Conservation (phyloP, 2,113 vertebrate species). For the Entosphenus tridentatus region DNA sequence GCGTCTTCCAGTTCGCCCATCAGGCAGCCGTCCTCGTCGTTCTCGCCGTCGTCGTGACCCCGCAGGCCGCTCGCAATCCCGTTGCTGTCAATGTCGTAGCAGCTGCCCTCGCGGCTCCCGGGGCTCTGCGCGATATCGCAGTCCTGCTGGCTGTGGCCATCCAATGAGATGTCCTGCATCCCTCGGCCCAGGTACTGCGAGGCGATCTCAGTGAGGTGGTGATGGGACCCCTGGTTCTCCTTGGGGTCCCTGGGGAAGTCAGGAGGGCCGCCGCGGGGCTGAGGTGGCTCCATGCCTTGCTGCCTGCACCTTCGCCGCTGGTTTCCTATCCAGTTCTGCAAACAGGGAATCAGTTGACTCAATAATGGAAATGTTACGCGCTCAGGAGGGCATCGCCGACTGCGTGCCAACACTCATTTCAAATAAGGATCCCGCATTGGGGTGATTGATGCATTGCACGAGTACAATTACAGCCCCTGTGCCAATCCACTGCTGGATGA, state of each 20-base stretch:
- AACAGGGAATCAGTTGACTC: conserved; percentile 13
- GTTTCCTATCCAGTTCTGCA: conserved; percentile 97
- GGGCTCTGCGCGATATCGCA: background rate
- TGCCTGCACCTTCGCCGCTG: conserved; percentile 86
- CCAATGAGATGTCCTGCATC: background rate
- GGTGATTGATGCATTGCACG: background rate
- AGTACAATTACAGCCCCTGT: background rate
- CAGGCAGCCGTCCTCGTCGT: background rate
- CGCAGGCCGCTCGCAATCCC: background rate
- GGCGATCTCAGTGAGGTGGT: background rate
- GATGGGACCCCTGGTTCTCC: background rate
- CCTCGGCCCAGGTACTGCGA: conserved; percentile 1
- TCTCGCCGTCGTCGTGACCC: background rate
- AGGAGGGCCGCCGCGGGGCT: conserved; percentile 71
- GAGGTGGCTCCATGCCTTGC: conserved; percentile 90
- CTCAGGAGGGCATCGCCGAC: background rate
- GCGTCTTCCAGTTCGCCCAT: background rate
- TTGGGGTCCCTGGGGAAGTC: conserved; percentile 30
- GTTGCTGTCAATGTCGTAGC: background rate
- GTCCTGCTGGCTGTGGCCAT: background rate
- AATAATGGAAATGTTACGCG: background rate
- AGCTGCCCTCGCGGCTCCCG: background rate
- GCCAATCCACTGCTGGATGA: background rate
- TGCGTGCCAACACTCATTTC: background rate
- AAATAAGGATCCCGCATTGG: background rate